These are phyloP conservation scores for Leptonema lineaticorne DNA, from an alignment of 1,140 invertebrate genomes.

Conservation along the genomic window DNA sequence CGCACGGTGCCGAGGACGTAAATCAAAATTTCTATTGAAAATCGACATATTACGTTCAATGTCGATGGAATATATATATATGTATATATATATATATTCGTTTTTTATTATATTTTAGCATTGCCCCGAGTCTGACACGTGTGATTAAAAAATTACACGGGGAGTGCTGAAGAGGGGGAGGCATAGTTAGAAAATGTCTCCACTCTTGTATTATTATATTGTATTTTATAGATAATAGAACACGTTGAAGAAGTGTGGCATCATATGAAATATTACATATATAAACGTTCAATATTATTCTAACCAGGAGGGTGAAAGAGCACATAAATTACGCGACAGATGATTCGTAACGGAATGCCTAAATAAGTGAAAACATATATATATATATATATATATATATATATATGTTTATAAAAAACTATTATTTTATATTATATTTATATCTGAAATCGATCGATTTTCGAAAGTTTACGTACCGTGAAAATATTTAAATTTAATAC, in stretches of 20 bases:
- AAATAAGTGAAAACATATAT: not conserved
- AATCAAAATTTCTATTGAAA: constrained; percentile 38
- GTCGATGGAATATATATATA: constrained; percentile 1
- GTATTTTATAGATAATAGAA: no score
- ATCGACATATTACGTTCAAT: constrained; percentile 32
- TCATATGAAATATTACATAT: not conserved
- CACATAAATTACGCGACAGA: constrained; percentile 36
- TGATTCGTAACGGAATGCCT: constrained; percentile 26
- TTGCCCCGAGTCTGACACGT: constrained; percentile 11
- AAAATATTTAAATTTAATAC: no score
- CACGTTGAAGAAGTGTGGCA: constrained; percentile 18
- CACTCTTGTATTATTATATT: constrained; percentile 24
- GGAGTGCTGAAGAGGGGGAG: not conserved
- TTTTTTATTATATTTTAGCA: constrained; percentile 15
- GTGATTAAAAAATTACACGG: constrained; percentile 11
- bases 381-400: no score
- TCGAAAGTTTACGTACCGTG: no score
- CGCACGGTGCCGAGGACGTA: no score
- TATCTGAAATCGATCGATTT: no score
- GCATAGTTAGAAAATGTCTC: constrained; percentile 25
- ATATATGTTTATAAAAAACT: no score
- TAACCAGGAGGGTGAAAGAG: constrained; percentile 11
- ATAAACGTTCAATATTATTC: constrained; percentile 3
- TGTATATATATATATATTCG: not conserved
- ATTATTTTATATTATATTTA: no score